A percentile compares a stretch with the other conserved stretches of the same genome.
These are phyloP conservation scores for Xyrichtys novacula DNA, from an alignment of 2,797 vertebrate genomes.

Conservation along the genomic window DNA sequence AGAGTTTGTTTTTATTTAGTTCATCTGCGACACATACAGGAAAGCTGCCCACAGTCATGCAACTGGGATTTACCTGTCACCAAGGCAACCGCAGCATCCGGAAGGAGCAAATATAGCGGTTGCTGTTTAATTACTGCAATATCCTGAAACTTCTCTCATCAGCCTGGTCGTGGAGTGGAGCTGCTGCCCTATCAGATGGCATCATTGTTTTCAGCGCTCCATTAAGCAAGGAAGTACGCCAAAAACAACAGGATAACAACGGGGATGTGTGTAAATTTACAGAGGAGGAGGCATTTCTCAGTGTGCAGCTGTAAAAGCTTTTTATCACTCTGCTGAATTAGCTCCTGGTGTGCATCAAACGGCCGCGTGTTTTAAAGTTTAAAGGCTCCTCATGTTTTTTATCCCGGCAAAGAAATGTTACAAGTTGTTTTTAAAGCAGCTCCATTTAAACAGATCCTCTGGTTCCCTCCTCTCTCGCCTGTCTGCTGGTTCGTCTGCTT, in stretches of 20 bases:
- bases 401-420: conserved; percentile 53
- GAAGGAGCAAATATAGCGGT: conserved; percentile 54
- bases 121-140: conserved; percentile 47
- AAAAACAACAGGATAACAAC: conserved; percentile 72
- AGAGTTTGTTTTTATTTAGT: conserved; percentile 79
- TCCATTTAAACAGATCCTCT: conserved; percentile 69
- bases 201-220: conserved; percentile 60
- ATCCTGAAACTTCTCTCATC: conserved; percentile 53
- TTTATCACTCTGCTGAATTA: conserved; percentile 59
- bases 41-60: conserved; percentile 75
- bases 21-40: conserved; percentile 75
- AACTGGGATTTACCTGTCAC: conserved; percentile 63
- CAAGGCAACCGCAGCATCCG: conserved; percentile 47
- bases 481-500: conserved; percentile 38
- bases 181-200: conserved; percentile 47
- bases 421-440: conserved; percentile 64
- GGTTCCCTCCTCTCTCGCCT: conserved; percentile 31
- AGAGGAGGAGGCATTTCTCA: conserved; percentile 45
- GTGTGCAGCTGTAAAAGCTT: conserved; percentile 46
- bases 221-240: conserved; percentile 63
- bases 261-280: conserved; percentile 65
- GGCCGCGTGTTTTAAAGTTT: conserved; percentile 21
- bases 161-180: conserved; percentile 37
- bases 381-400: conserved; percentile 30
- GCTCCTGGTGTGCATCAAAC: conserved; percentile 60